Conservation (phyloP, 2,888 invertebrate species). For the Zaprionus bogoriensis region DNA sequence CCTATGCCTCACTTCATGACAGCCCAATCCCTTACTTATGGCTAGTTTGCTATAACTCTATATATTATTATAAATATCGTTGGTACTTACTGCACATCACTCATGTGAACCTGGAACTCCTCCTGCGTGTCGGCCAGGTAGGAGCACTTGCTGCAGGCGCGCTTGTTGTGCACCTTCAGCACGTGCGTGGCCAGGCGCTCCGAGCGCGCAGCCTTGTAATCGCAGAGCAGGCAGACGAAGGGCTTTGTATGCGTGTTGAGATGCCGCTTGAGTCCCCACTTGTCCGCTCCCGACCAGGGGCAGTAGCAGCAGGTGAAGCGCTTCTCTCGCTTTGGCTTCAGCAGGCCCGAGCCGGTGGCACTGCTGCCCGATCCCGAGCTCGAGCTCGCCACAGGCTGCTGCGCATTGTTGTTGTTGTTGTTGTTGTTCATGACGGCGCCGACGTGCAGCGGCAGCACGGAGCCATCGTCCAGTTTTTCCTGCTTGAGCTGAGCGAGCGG, state of each 20-base stretch:
- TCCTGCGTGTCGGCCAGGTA: constrained; percentile 93
- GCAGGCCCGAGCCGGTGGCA: constrained; percentile 57
- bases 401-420: constrained; percentile 22
- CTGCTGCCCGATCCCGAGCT: constrained; percentile 68
- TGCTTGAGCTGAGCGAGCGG: constrained; percentile 81
- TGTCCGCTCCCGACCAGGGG: constrained; percentile 95
- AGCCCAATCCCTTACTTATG: background rate
- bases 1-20: too few relatives aligned
- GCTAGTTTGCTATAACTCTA: background rate
- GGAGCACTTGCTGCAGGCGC: constrained; percentile 94
- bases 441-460: constrained; percentile 60
- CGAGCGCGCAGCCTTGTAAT: constrained; percentile 96
- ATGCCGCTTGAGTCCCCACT: constrained; percentile 96
- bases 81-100: constrained; percentile 88
- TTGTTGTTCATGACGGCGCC: constrained; percentile 53
- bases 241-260: constrained; percentile 96
- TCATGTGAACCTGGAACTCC: constrained; percentile 90
- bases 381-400: constrained; percentile 67
- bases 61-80: constrained; percentile 15
- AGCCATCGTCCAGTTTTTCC: constrained; percentile 81
- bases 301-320: constrained; percentile 94
- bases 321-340: constrained; percentile 86
- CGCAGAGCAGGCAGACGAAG: constrained; percentile 94
- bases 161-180: constrained; percentile 94
- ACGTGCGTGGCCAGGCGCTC: constrained; percentile 95